These are phyloP conservation scores for Disparrhopalites patrizii DNA, from an alignment of 2,888 invertebrate genomes.

Conservation along the genomic window DNA sequence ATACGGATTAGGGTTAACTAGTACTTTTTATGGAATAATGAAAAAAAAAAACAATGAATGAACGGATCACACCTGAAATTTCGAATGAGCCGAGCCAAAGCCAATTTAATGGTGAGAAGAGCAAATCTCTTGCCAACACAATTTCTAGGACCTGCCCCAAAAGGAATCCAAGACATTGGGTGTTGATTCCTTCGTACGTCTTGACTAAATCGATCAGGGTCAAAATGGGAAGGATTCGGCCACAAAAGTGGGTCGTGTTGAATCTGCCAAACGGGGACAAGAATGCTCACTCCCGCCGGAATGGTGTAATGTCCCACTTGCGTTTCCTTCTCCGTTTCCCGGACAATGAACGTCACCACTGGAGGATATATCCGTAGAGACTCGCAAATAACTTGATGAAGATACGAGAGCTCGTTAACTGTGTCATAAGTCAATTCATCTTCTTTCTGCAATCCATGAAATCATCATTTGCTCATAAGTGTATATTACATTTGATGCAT, in stretches of 20 bases:
- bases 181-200: conserved; percentile 39
- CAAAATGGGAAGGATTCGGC: conserved; percentile 43
- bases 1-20: neutral
- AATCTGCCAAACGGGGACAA: conserved; percentile 47
- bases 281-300: conserved; percentile 38
- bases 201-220: conserved; percentile 45
- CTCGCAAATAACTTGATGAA: conserved; percentile 54
- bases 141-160: conserved; percentile 40
- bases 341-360: conserved; percentile 45
- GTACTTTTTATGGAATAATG: neutral
- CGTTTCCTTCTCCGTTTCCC: conserved; percentile 38
- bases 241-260: conserved; percentile 47
- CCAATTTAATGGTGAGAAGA: conserved; percentile 46
- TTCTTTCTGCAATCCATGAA: conserved; percentile 37
- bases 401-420: conserved; percentile 51
- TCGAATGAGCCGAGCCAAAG: conserved; percentile 43
- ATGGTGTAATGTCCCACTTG: conserved; percentile 38
- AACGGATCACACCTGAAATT: conserved; percentile 42
- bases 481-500: no score
- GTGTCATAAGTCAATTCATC: conserved; percentile 50
- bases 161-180: conserved; percentile 49
- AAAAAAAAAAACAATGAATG: neutral
- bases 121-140: conserved; percentile 49
- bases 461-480: no score
- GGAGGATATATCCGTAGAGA: conserved; percentile 53